Percentiles rank a stretch among this genome's conserved stretches.
Conservation (phyloP, 2,113 vertebrate species). For the Albula glossodonta region DNA sequence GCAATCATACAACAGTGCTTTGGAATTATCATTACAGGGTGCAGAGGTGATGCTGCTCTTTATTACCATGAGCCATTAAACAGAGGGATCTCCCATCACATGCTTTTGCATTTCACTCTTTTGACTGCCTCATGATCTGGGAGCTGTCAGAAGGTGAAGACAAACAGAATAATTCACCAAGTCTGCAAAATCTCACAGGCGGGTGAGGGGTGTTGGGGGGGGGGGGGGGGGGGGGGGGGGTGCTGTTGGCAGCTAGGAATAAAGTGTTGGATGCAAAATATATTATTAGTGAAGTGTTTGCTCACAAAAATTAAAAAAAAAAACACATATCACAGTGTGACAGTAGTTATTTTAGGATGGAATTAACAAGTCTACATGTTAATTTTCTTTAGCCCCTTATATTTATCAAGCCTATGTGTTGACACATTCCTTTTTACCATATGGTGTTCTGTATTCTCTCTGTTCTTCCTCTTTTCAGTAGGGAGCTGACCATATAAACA, state of each 20-base stretch:
- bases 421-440: not conserved
- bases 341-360: not conserved
- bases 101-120: not conserved
- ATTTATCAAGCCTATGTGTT: not conserved
- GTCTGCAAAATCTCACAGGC: no score
- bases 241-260: no score
- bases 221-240: no score
- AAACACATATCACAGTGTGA: not conserved
- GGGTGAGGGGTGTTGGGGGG: no score
- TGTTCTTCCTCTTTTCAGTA: no score
- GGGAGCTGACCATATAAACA: not conserved
- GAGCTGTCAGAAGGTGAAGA: not conserved
- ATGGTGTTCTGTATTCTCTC: not conserved
- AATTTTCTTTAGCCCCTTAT: not conserved
- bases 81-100: not conserved
- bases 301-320: not conserved
- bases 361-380: not conserved
- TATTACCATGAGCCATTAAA: not conserved
- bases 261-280: no score
- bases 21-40: no score
- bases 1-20: no score
- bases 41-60: not conserved
- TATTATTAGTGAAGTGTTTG: no score
- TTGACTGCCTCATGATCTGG: not conserved
- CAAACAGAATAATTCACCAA: not conserved